Percentiles rank a stretch among this genome's conserved stretches.
Evolutionary conservation across 2,113 vertebrate genomes (phyloP).

Genomic region (Pelodiscus sinensis): DNA sequence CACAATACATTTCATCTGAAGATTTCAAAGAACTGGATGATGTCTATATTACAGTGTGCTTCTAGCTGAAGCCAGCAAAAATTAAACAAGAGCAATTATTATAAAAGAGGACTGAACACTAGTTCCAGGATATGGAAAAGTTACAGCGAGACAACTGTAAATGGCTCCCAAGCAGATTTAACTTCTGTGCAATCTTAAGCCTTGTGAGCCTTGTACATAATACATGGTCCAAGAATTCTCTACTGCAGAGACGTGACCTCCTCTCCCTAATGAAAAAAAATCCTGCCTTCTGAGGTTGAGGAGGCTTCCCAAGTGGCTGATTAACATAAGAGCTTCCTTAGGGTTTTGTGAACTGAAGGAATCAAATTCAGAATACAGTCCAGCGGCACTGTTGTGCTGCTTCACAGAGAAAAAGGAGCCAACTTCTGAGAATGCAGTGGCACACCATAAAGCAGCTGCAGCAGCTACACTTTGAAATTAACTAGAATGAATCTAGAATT

Average conservation of each 20-base stretch:
- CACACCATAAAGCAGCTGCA: neutral
- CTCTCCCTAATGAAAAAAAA: neutral
- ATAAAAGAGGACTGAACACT: fast-evolving
- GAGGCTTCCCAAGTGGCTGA: neutral
- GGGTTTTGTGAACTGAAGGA: neutral
- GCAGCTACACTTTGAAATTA: neutral
- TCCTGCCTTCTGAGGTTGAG: neutral
- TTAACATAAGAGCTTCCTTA: neutral
- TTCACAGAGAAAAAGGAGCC: neutral
- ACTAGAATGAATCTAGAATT: slow-evolving; percentile 33
- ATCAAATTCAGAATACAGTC: neutral
- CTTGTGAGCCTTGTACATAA: neutral
- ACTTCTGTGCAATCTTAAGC: neutral
- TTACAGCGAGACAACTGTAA: neutral
- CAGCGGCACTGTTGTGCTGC: neutral
- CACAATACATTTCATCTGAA: neutral
- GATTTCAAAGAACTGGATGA: neutral
- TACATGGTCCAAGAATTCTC: neutral
- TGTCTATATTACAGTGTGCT: neutral
- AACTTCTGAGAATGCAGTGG: neutral
- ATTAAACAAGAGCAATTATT: neutral
- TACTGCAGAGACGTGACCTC: neutral
- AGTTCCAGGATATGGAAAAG: neutral
- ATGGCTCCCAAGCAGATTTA: slow-evolving; percentile 9
- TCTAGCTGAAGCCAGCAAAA: neutral